phyloP scores from a whole-genome alignment of 2,888 invertebrate genomes.

The Drosophila suboccidentalis region DNA sequence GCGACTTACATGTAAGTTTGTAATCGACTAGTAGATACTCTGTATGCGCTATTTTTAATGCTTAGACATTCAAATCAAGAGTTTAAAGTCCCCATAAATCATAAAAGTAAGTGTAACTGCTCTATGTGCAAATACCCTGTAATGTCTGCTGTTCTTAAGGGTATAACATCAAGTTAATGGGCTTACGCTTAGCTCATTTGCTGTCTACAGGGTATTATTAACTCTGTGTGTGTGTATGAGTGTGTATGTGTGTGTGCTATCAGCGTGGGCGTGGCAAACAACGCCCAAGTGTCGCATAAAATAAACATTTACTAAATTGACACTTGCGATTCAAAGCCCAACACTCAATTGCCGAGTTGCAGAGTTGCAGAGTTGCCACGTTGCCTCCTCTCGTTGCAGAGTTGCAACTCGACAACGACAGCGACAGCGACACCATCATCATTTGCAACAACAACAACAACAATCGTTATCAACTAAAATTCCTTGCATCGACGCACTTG shows the following conservation, averaged over 20 bases:
- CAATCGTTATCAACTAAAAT: slow-evolving; percentile 74
- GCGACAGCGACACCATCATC: slow-evolving; percentile 57
- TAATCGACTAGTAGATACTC: not conserved
- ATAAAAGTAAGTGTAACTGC: not conserved
- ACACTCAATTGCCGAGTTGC: slow-evolving; percentile 63
- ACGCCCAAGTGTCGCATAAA: slow-evolving; percentile 73
- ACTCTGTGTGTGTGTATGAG: not conserved
- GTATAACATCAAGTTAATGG: not conserved
- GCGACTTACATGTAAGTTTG: not conserved
- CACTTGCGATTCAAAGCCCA: slow-evolving; percentile 77
- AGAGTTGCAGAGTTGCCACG: slow-evolving; percentile 2
- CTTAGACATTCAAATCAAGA: not conserved
- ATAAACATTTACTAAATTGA: slow-evolving; percentile 83
- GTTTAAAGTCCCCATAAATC: not conserved
- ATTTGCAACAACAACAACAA: slow-evolving; percentile 24
- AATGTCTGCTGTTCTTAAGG: not conserved
- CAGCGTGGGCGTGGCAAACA: slow-evolving; percentile 15
- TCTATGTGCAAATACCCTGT: not conserved
- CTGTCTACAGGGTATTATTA: slow-evolving; percentile 13
- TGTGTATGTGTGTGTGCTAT: slow-evolving; percentile 4
- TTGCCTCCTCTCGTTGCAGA: slow-evolving; percentile 25
- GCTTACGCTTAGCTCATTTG: not conserved
- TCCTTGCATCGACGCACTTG: slow-evolving; percentile 71
- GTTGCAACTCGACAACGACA: slow-evolving; percentile 30
- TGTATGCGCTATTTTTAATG: not conserved